Base-by-base conservation (phyloP, 2,888 invertebrate species). In the Ceramica pisi region DNA sequence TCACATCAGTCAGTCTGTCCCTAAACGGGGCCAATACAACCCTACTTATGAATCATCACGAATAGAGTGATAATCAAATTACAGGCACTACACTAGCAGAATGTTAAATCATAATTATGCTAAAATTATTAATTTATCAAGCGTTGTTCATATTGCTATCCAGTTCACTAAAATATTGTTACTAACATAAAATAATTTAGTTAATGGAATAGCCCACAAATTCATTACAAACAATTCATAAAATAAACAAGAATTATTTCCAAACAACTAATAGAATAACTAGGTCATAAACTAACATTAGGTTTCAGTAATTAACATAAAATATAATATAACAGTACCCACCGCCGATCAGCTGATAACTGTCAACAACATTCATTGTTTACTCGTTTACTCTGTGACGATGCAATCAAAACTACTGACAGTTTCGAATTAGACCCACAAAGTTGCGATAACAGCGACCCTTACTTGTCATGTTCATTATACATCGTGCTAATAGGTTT, bases 271-370 rank as follows among this genome's bases (percentile, higher is more conserved):
- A 21, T 21, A 46, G 5, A 64, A 75, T 38, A 65, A 31, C 12
- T 65, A 19, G 7, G 26, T 53, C 21, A 21, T 51, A 50, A 73
- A n/a, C 12, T 6, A 55, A 41, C 16, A 50, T 31, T 55, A 26
- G 53, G 44, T 67, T 55, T 63, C 23, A 55, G n/a, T 38, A 31
- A 59, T 48, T 64, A 38, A 50, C 51, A 26, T 64, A 26, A 48
- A 59, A 62, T 50, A 64, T 21, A 31, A 64, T 21, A 31, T 19
- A 46, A 56, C 1, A 71, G 26, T 10, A 88, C 88, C 86, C 74
- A 87, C 87, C 88, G 70, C 35, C 56, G 53, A 87, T 82, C 87
- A 87, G 87, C 86, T 88, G 87, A 85, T 78, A 83, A 51, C 77
- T 84, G 86, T 88, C 86, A 88, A 82, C 75, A 75, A 71, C 82